Base-by-base conservation (phyloP, 2,113 vertebrate species). In the Saguinus imperator region DNA sequence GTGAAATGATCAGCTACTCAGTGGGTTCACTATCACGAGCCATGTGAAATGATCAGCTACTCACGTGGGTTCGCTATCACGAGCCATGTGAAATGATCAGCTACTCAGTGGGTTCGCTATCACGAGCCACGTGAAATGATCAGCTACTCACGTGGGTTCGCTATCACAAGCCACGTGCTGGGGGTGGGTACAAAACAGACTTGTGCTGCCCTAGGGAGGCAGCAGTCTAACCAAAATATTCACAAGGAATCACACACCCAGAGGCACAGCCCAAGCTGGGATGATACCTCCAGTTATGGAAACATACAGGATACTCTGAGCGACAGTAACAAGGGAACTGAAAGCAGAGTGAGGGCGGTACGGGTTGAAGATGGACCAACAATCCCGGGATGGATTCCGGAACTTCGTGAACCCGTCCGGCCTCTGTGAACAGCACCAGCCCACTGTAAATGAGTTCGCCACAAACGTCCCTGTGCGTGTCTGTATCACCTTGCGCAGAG, bases 361-460 rank as follows among this genome's bases (percentile, higher is more conserved):
- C 0, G 0, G 58, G 8, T 32, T 35, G 14, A 5, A 37, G 7
- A 1, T 72, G 0, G 3, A 11, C 43, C 40, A 5, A 57, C 20
- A 2, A 14, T 64, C 50, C 50, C 1, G 3, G 8, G 0, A 0
- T 13, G 61, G 92, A 35, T 40, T 10, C 17, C 11, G 0, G 40
- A 1, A 48, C 16, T 58, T 6, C 0, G 5, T 9, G 11, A 0
- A 8, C 27, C 40, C 25, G 40, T 9, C 48, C 18, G 1, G 14
- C 21, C 0, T 3, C 17, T 0, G 3, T 1, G 50, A 45, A 4
- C 0, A 9, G 6, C 45, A 13, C 5, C 0, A 0, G 66, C 16
- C 37, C 27, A 0, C 17, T 3, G 0, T 17, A 18, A 27, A 4
- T 4, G 16, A 1, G 80, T 57, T 37, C 0, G 0, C 23, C 0